These are phyloP conservation scores for Drosophila mettleri DNA, from an alignment of 2,888 invertebrate species.

Conservation along the genomic window DNA sequence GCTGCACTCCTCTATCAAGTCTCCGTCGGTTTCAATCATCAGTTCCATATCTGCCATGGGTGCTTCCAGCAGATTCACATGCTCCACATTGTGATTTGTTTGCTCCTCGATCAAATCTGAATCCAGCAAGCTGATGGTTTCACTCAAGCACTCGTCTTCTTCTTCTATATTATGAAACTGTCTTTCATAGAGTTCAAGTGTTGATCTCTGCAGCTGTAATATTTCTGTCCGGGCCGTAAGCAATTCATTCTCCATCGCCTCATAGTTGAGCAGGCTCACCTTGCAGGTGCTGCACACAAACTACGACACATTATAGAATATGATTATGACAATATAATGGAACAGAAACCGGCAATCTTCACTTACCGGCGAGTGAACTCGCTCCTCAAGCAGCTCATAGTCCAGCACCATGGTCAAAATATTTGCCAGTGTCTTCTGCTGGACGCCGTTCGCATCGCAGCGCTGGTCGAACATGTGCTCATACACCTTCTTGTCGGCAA, in stretches of 20 bases:
- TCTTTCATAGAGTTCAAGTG: neutral
- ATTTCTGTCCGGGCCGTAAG: constrained; percentile 46
- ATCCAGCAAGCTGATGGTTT: neutral
- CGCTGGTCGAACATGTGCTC: constrained; percentile 49
- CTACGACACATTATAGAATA: constrained; percentile 30
- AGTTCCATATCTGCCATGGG: neutral
- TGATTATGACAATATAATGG: neutral
- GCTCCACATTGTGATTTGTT: neutral
- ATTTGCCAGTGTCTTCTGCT: constrained; percentile 13
- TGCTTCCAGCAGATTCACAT: neutral
- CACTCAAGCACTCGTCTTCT: neutral
- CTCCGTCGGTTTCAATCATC: neutral
- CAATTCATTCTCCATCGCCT: constrained; percentile 51
- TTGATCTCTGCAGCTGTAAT: constrained; percentile 38
- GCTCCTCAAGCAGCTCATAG: constrained; percentile 4
- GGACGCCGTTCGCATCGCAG: constrained; percentile 8
- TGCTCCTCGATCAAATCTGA: neutral
- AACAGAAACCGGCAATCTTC: neutral
- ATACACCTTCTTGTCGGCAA: constrained; percentile 22
- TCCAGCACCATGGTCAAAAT: constrained; percentile 27
- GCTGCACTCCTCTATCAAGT: neutral
- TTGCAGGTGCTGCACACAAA: constrained; percentile 68
- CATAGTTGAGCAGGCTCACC: constrained; percentile 58
- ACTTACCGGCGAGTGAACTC: constrained; percentile 37
- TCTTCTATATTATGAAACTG: neutral